Evolutionary conservation across 2,113 vertebrate species (phyloP).

Genomic region (Laticauda laticaudata): DNA sequence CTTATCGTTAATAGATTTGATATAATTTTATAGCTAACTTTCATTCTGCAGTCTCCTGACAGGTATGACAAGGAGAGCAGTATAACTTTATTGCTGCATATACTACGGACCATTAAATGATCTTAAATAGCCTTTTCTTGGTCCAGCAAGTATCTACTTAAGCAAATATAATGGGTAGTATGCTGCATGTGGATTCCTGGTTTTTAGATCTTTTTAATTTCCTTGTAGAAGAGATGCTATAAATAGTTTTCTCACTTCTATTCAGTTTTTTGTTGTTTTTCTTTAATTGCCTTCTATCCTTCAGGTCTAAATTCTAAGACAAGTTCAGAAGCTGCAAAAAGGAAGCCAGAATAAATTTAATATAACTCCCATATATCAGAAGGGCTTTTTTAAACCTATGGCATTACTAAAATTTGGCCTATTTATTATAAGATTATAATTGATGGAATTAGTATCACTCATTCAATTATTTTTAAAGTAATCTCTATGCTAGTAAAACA

Average conservation of each 20-base stretch:
- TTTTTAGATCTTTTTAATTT: constrained; percentile 22
- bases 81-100: constrained; percentile 49
- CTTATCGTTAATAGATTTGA: constrained; percentile 28
- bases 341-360: constrained; percentile 1
- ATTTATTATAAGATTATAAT: neutral
- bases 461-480: neutral
- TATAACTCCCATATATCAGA: neutral
- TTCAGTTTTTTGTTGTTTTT: neutral
- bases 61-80: constrained; percentile 33
- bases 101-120: constrained; percentile 39
- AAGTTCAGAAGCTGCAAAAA: neutral
- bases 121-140: constrained; percentile 37
- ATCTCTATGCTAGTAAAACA: neutral
- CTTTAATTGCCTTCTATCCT: constrained; percentile 4
- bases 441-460: neutral
- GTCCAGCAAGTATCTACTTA: constrained; percentile 15
- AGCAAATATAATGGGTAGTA: neutral
- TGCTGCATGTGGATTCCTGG: constrained; percentile 26
- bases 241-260: neutral
- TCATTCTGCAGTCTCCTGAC: constrained; percentile 35
- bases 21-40: constrained; percentile 35
- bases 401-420: neutral
- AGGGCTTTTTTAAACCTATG: neutral
- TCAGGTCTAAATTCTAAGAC: neutral
- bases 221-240: constrained; percentile 1